Conservation (phyloP, 2,888 invertebrate species). For the Linhomoeus sp. region DNA sequence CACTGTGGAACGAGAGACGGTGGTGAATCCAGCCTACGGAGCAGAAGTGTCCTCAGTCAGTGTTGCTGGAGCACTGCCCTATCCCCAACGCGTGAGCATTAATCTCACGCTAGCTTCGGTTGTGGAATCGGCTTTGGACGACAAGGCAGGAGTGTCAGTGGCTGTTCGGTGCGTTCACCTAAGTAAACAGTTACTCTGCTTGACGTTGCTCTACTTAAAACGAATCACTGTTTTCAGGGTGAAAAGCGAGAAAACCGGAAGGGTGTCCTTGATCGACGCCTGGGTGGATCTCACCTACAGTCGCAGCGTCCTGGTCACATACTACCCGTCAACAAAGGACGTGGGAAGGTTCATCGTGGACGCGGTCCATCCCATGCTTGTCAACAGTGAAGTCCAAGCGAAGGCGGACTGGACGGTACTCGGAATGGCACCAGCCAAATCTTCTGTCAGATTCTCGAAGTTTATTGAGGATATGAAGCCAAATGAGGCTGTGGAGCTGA, state of each 20-base stretch:
- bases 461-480: background rate
- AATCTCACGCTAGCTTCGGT: too few species aligned
- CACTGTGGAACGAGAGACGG: too few species aligned
- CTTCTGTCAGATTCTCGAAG: background rate
- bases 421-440: background rate
- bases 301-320: background rate
- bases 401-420: background rate
- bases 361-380: background rate
- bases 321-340: background rate
- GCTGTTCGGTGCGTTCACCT: too few species aligned
- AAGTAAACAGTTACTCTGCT: too few species aligned
- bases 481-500: background rate
- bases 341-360: background rate
- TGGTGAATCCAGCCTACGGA: too few species aligned
- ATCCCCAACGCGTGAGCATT: too few species aligned
- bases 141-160: too few species aligned
- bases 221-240: too few species aligned
- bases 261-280: background rate
- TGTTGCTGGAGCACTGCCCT: too few species aligned
- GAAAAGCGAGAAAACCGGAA: background rate
- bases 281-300: background rate
- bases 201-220: too few species aligned
- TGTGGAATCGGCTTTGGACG: too few species aligned
- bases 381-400: background rate
- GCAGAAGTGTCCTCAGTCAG: too few species aligned